These are phyloP conservation scores for Nematolebias whitei DNA, from an alignment of 2,113 vertebrate genomes.

Conservation along the genomic window DNA sequence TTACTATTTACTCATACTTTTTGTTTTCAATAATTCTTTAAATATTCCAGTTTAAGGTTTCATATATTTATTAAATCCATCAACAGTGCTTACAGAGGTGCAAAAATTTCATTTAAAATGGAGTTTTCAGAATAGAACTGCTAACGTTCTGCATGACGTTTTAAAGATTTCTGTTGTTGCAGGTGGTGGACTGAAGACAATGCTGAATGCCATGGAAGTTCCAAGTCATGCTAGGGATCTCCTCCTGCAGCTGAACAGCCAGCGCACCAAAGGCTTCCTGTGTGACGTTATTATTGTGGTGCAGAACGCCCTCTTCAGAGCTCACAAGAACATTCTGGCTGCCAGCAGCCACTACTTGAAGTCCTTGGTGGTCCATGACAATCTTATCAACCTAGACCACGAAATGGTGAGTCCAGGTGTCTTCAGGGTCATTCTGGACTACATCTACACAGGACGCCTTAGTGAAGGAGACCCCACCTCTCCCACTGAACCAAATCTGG, in stretches of 20 bases:
- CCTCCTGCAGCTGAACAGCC: constrained; percentile 97
- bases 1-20: background rate
- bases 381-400: constrained; percentile 98
- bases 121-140: constrained; percentile 1
- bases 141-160: constrained; percentile 38
- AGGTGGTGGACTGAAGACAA: constrained; percentile 92
- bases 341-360: constrained; percentile 99
- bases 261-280: constrained; percentile 98
- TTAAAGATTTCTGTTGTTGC: constrained; percentile 70
- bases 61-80: background rate
- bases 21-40: too few species aligned
- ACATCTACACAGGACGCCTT: constrained; percentile 97
- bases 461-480: constrained; percentile 85
- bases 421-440: constrained; percentile 97
- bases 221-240: constrained; percentile 98
- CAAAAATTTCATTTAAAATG: background rate
- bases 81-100: background rate
- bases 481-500: constrained; percentile 86
- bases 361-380: constrained; percentile 98
- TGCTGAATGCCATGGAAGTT: constrained; percentile 98
- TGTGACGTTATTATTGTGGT: constrained; percentile 99
- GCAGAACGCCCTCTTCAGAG: constrained; percentile 98
- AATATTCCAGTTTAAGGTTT: background rate
- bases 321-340: constrained; percentile 99
- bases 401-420: constrained; percentile 99